Evolutionary conservation across 92 coral and sea anemone genomes (phyloP).

Genomic region (Ricordea florida): DNA sequence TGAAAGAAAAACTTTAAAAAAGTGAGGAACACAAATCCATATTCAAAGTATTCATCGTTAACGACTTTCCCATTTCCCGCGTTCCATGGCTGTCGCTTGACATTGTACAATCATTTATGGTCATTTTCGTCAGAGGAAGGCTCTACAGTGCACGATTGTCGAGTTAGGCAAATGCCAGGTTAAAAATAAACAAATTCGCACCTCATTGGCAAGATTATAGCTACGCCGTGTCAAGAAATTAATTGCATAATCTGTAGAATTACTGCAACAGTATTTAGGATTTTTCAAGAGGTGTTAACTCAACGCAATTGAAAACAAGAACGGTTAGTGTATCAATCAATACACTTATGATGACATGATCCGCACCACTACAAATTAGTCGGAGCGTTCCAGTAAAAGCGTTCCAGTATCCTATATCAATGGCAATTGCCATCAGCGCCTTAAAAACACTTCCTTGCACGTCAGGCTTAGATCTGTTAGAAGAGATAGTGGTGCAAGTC

Average conservation of each 20-base stretch:
- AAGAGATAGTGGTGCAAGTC: constrained; percentile 22
- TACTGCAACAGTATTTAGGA: not conserved
- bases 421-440: constrained; percentile 36
- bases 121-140: not conserved
- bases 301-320: not conserved
- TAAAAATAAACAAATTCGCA: constrained; percentile 76
- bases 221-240: constrained; percentile 48
- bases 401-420: no score
- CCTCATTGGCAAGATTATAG: constrained; percentile 55
- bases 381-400: no score
- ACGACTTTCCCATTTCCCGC: no score
- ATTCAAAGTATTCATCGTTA: no score
- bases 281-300: constrained; percentile 14
- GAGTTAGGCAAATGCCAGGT: constrained; percentile 35
- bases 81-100: not conserved
- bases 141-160: constrained; percentile 16
- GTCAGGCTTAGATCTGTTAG: constrained; percentile 40
- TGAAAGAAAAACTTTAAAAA: no score
- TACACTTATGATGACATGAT: not conserved
- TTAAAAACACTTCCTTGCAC: constrained; percentile 15
- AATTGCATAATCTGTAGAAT: constrained; percentile 33
- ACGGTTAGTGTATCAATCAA: not conserved
- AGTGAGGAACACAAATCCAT: no score
- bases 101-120: not conserved
- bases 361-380: not conserved